These are phyloP conservation scores for Salvelinus sp. DNA, from an alignment of 2,113 vertebrate genomes.

Conservation along the genomic window DNA sequence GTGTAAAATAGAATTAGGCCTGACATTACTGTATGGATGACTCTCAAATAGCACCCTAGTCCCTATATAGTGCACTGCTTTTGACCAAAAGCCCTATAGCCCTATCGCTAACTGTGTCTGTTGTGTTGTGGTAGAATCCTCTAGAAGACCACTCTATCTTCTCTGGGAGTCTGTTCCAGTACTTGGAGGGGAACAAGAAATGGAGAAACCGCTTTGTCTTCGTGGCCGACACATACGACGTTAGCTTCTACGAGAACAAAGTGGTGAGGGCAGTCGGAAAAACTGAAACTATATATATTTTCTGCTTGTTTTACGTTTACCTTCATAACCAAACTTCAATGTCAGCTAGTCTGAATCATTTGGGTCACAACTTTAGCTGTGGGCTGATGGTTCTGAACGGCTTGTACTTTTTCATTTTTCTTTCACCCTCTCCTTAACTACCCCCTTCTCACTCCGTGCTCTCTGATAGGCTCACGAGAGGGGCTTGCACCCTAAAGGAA, in stretches of 20 bases:
- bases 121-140: constrained; percentile 63
- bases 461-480: constrained; percentile 80
- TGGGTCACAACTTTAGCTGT: no score
- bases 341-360: background rate
- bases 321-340: background rate
- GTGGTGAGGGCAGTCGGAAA: constrained; percentile 70
- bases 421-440: no score
- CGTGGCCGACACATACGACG: constrained; percentile 85
- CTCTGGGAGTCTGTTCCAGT: constrained; percentile 89
- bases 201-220: constrained; percentile 90
- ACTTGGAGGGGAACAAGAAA: constrained; percentile 91
- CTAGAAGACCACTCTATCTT: constrained; percentile 89
- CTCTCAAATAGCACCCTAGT: no score
- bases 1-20: no score
- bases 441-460: background rate
- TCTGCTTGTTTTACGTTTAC: background rate
- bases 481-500: constrained; percentile 77
- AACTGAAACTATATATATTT: background rate
- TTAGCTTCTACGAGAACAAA: constrained; percentile 86
- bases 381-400: no score
- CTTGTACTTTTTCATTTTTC: no score
- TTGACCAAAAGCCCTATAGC: no score
- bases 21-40: no score
- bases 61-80: background rate
- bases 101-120: background rate